Base-by-base conservation (phyloP, 2,888 invertebrate genomes). In the Candidula unifasciata region DNA sequence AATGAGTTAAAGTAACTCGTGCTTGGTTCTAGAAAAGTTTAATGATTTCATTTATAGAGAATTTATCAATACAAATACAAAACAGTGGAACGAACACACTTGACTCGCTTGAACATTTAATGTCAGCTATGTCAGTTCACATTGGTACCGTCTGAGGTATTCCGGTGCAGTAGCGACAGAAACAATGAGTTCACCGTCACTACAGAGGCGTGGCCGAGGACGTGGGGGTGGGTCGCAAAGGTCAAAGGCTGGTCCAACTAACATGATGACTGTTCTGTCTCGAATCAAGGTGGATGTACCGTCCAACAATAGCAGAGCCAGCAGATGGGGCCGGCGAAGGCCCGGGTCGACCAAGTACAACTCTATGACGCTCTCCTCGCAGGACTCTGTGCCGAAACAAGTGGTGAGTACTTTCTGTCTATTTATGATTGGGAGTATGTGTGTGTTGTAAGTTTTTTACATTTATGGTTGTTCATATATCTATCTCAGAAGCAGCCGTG, bases 261-360 rank as follows among this genome's bases (percentile, higher is more conserved):
- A 88, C 82, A 86, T 88, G 87, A 78, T 87, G 82, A 85, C 86
- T 77, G 88, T 89, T 81, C 66, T 91, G 69, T 89, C 90, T 88
- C 89, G 89, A 79, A 87, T 91, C 85, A 91, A 91, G 90, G 90
- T 91, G 68, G 90, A 91, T 89, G 90, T 89, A 74, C 90, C 90
- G 85, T 84, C 88, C 13, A 87, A 87, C 13, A 85, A 87, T 0
- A 88, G 87, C 2, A 84, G 87, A 37, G 27, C 82, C 54, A 68
- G 73, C 68, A 82, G 77, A 54, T 88, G 89, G 74, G 90, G 90
- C 89, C 80, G 89, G 33, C 84, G 89, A 13, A 83, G 90, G 2
- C 85, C 80, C 0, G 91, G 90, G 0, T 91, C 91, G 21, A 89
- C 87, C 69, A 87, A 90, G 3, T 88, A 90, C 88, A 91, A 90